Evolutionary conservation across 2,113 vertebrate species (phyloP).

Genomic region (Oncorhynchus keta): DNA sequence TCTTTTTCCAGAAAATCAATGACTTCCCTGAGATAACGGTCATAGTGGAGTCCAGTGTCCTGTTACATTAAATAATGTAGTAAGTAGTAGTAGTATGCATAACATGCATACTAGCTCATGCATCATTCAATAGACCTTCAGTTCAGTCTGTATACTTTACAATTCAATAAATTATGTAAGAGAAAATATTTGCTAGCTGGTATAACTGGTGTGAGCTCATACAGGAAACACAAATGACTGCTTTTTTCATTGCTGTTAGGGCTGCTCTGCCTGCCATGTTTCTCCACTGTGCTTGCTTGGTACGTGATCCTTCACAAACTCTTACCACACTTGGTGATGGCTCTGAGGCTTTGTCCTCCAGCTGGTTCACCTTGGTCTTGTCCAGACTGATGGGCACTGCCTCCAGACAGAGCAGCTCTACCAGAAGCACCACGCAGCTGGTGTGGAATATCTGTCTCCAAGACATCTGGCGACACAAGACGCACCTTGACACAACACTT

Average conservation of each 20-base stretch:
- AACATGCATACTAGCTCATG: too few species aligned
- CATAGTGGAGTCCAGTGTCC: slow-evolving; percentile 98
- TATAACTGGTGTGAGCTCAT: too few species aligned
- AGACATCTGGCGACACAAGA: slow-evolving; percentile 77
- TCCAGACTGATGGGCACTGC: slow-evolving; percentile 91
- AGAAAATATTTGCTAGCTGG: too few species aligned
- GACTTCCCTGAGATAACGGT: slow-evolving; percentile 96
- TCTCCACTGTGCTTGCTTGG: too few species aligned
- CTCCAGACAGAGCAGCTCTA: slow-evolving; percentile 68
- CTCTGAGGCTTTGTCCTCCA: slow-evolving; percentile 74
- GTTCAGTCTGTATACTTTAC: too few species aligned
- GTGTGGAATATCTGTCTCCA: slow-evolving; percentile 57
- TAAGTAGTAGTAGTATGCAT: neutral
- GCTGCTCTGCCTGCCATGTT: too few species aligned
- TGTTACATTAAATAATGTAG: slow-evolving; percentile 53
- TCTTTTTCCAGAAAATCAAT: slow-evolving; percentile 98
- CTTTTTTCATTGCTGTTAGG: too few species aligned
- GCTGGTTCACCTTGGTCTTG: slow-evolving; percentile 86
- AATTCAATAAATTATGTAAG: too few species aligned
- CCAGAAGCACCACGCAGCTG: slow-evolving; percentile 73
- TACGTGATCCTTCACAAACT: slow-evolving; percentile 11
- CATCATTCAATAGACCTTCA: too few species aligned
- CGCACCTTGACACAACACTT: neutral
- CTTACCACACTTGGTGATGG: slow-evolving; percentile 85
- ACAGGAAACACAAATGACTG: too few species aligned